Base-by-base conservation (phyloP, 2,797 vertebrate species). In the Dromococcyx pavoninus region DNA sequence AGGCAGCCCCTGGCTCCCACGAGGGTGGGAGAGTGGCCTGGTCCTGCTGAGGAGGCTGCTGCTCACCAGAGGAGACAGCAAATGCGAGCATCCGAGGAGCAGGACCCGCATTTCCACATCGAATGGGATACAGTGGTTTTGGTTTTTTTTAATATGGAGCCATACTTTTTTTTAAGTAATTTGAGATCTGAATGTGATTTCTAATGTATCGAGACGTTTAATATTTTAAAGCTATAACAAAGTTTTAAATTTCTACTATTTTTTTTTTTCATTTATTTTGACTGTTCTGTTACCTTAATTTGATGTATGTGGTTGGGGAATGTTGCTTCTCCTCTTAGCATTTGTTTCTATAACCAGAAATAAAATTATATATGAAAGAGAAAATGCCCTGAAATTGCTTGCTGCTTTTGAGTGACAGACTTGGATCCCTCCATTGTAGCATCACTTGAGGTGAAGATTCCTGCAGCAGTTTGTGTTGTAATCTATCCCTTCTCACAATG, bases 341-440 rank as follows among this genome's bases (percentile, higher is more conserved):
- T 97, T 97, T 97, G 97, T 98, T 98, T 98, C 97, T 98, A 98
- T 98, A 98, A 98, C 98, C 97, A 96, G 97, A 98, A 98, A 98
- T 98, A 98, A 98, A 98, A 97, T 97, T 97, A 96, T 98, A 96
- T 98, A 97, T 97, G 96, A 97, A 97, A 98, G 95, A 97, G 93
- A 96, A 71, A 82, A 83, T 39, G 30, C 58, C 54, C 35, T 79
- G 78, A 61, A 66, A 62, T 86, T 11, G 14, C 33, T 72, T 94
- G 64, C 82, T 97, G 89, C 50, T 91, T 96, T 77, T 22, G 35
- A 69, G 56, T 24, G 72, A 72, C 74, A 37, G 13, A 28, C 5
- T 28, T 54, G 24, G 18, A 28, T 48, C 70, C 15, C 61, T 24
- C 35, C 48, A 27, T 41, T 17, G 18, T 7, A 1, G 24, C 44